These are phyloP conservation scores for Embidobia sp. DNA, from an alignment of 2,888 invertebrate species.

Conservation along the genomic window DNA sequence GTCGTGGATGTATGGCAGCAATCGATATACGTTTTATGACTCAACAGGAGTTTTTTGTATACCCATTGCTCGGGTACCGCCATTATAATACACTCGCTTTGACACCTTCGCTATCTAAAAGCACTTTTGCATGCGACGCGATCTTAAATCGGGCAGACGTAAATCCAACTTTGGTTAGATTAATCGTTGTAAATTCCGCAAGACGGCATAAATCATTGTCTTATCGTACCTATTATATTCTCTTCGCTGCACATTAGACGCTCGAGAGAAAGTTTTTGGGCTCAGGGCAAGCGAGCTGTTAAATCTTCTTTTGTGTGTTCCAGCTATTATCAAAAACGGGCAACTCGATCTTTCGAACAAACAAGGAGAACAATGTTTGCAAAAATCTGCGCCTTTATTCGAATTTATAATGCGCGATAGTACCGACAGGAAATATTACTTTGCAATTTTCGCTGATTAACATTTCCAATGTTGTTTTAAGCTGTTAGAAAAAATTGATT, in stretches of 20 bases:
- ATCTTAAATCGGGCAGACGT: slow-evolving; percentile 55
- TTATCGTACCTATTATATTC: slow-evolving; percentile 61
- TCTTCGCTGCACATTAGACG: slow-evolving; percentile 51
- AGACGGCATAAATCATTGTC: slow-evolving; percentile 53
- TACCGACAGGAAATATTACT: no score
- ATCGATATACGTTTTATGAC: slow-evolving; percentile 51
- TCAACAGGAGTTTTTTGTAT: slow-evolving; percentile 36
- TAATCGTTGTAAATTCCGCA: slow-evolving; percentile 54
- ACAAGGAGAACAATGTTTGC: slow-evolving; percentile 23
- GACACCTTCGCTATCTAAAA: slow-evolving; percentile 62
- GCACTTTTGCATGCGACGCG: slow-evolving; percentile 56
- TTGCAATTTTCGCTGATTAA: no score
- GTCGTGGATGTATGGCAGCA: slow-evolving; percentile 33
- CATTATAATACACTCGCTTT: slow-evolving; percentile 62
- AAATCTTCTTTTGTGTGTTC: slow-evolving; percentile 55
- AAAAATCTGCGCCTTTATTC: slow-evolving; percentile 12
- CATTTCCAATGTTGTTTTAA: no score
- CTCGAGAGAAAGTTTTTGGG: slow-evolving; percentile 54
- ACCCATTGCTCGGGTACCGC: slow-evolving; percentile 45
- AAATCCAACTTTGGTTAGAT: slow-evolving; percentile 52
- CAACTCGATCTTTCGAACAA: slow-evolving; percentile 45
- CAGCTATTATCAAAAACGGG: slow-evolving; percentile 44
- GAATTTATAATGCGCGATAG: slow-evolving; percentile 2
- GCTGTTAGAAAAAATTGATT: no score
- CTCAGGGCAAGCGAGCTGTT: slow-evolving; percentile 48